Conservation (phyloP, 2,797 vertebrate genomes). For the Amphiprion clarkii region DNA sequence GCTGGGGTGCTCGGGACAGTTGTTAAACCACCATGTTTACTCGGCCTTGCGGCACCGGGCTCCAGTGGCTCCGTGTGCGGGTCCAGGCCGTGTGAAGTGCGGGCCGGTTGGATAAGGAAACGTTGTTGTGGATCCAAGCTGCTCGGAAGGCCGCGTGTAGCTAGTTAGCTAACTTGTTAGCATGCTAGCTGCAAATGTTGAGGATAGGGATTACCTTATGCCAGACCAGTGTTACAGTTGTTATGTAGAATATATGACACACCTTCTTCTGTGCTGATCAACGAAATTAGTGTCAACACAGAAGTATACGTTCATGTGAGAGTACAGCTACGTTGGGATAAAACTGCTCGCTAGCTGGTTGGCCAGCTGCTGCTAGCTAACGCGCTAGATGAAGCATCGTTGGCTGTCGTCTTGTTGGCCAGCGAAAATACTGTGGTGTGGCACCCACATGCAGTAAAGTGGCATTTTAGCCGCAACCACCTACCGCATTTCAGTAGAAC, state of each 20-base stretch:
- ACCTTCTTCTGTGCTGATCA: accelerated
- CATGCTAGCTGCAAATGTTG: slow-evolving; percentile 53
- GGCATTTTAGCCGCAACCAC: slow-evolving; percentile 4
- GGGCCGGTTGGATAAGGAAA: slow-evolving; percentile 59
- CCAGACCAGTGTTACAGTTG: slow-evolving; percentile 6
- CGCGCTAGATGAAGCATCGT: background rate
- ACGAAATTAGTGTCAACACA: background rate
- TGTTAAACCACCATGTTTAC: slow-evolving; percentile 75
- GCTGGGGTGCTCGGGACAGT: slow-evolving; percentile 39
- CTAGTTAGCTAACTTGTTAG: slow-evolving; percentile 69
- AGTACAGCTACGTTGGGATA: background rate
- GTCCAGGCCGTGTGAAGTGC: slow-evolving; percentile 28
- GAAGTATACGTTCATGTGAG: background rate
- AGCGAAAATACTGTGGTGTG: slow-evolving; percentile 31
- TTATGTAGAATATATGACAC: background rate
- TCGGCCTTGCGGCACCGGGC: slow-evolving; percentile 80
- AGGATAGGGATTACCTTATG: slow-evolving; percentile 51
- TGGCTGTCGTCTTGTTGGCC: slow-evolving; percentile 30
- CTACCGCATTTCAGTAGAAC: background rate
- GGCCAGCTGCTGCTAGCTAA: slow-evolving; percentile 40
- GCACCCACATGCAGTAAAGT: slow-evolving; percentile 44
- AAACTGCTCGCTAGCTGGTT: slow-evolving; percentile 42
- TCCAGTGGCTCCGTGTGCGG: slow-evolving; percentile 56
- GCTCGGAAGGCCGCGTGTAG: slow-evolving; percentile 74
- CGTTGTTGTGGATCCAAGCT: slow-evolving; percentile 57